Evolutionary conservation across 2,888 invertebrate species (phyloP).

Genomic region (Pomacea canaliculata): DNA sequence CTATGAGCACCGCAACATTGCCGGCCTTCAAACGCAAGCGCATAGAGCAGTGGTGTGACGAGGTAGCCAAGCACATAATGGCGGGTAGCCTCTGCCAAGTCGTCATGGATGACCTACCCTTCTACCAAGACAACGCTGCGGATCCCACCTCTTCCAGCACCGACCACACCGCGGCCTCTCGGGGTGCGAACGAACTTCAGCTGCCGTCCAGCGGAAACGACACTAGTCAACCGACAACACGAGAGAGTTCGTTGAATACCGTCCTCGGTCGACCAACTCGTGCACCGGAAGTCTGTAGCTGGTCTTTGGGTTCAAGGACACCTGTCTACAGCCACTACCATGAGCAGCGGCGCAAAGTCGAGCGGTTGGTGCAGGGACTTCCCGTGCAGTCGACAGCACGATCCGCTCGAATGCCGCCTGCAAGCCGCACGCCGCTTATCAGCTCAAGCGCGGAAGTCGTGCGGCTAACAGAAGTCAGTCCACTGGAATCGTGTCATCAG

Average conservation of each 20-base stretch:
- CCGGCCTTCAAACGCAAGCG: constrained; percentile 33
- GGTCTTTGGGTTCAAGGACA: neutral
- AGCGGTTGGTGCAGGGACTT: constrained; percentile 34
- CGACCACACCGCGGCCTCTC: neutral
- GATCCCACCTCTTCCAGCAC: neutral
- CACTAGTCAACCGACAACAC: neutral
- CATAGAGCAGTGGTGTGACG: constrained; percentile 37
- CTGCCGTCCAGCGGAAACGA: constrained; percentile 4
- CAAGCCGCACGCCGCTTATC: neutral
- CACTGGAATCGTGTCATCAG: neutral
- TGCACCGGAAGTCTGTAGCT: neutral
- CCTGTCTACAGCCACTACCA: constrained; percentile 28
- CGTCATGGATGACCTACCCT: constrained; percentile 28
- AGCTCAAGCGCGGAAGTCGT: constrained; percentile 14
- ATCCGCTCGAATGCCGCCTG: neutral
- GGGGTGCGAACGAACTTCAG: neutral
- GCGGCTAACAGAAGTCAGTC: constrained; percentile 19
- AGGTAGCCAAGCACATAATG: constrained; percentile 32
- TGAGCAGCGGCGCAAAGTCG: constrained; percentile 32
- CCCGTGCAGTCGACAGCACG: constrained; percentile 22
- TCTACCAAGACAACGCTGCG: neutral
- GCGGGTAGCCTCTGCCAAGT: constrained; percentile 35
- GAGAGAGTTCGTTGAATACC: too few relatives aligned
- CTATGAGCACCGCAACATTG: constrained; percentile 5
- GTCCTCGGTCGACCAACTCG: neutral